These are phyloP conservation scores for Babyrousa celebensis DNA, from an alignment of 2,797 vertebrate species.

Conservation along the genomic window DNA sequence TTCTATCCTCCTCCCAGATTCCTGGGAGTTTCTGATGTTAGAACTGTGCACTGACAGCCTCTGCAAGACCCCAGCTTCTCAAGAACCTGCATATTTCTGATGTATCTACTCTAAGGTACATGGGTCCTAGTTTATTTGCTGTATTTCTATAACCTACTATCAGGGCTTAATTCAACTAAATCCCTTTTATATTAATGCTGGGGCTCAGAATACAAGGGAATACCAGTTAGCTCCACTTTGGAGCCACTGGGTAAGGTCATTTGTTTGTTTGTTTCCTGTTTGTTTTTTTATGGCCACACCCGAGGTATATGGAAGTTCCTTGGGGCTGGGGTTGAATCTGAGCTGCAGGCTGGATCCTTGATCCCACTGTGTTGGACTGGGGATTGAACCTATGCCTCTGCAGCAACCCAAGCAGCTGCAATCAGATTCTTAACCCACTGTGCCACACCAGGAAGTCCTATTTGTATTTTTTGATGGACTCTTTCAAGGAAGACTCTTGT, in stretches of 20 bases:
- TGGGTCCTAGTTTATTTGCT: constrained; percentile 4
- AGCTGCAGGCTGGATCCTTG: too few relatives aligned
- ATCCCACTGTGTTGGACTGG: too few relatives aligned
- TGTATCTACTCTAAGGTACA: neutral
- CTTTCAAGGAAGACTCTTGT: neutral
- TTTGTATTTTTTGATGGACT: neutral
- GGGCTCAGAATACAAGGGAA: constrained; percentile 22
- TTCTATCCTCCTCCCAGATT: neutral
- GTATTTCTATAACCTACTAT: constrained; percentile 13
- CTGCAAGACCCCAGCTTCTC: neutral
- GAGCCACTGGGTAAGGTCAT: neutral
- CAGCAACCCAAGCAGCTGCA: too few relatives aligned
- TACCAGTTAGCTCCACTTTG: constrained; percentile 1
- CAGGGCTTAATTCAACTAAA: constrained; percentile 35
- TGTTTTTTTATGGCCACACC: too few relatives aligned
- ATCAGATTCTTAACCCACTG: too few relatives aligned
- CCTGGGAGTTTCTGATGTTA: neutral
- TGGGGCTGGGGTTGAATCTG: too few relatives aligned
- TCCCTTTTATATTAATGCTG: neutral
- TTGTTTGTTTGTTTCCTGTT: neutral
- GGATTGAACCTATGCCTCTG: too few relatives aligned
- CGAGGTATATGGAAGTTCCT: too few relatives aligned
- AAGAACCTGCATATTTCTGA: constrained; percentile 10
- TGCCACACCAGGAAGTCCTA: too few relatives aligned
- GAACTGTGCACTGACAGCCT: neutral